A percentile compares a stretch with the other conserved stretches of the same genome.
Evolutionary conservation across 2,113 vertebrate species (phyloP).

Genomic region (mouse (Mus musculus)): DNA sequence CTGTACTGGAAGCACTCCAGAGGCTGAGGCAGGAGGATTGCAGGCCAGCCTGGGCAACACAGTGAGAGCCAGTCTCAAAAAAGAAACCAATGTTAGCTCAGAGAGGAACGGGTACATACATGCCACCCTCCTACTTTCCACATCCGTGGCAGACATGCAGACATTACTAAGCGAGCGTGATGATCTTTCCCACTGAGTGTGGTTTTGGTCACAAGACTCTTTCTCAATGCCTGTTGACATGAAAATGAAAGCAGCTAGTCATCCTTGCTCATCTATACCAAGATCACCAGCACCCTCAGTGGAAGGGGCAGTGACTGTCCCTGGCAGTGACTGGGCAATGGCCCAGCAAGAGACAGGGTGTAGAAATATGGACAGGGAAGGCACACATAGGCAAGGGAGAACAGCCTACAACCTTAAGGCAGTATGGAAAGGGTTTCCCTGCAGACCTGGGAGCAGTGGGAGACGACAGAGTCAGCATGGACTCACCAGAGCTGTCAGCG

Average conservation of each 20-base stretch:
- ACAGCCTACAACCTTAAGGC: not conserved
- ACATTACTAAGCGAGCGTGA: not conserved
- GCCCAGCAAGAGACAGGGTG: not conserved
- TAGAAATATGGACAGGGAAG: not conserved
- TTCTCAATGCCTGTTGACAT: not conserved
- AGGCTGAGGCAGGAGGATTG: not conserved
- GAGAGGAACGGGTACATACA: not conserved
- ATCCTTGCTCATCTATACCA: not conserved
- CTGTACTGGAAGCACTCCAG: not conserved
- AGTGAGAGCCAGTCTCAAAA: not conserved
- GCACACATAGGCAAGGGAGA: not conserved
- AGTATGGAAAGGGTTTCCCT: not conserved
- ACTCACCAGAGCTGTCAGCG: not conserved
- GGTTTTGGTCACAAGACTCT: not conserved
- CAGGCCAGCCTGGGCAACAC: not conserved
- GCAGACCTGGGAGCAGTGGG: not conserved
- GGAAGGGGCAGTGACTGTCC: not conserved
- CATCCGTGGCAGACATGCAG: not conserved
- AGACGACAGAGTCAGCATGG: not conserved
- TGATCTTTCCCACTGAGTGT: not conserved
- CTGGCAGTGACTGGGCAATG: no score
- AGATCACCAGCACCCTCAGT: not conserved
- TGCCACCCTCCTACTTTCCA: not conserved
- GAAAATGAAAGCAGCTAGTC: conserved; percentile 26
- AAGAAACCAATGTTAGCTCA: not conserved